A percentile compares a stretch with the other conserved stretches of the same genome.
Evolutionary conservation across 2,888 invertebrate genomes (phyloP).

Genomic region (Meandrusa payeni): DNA sequence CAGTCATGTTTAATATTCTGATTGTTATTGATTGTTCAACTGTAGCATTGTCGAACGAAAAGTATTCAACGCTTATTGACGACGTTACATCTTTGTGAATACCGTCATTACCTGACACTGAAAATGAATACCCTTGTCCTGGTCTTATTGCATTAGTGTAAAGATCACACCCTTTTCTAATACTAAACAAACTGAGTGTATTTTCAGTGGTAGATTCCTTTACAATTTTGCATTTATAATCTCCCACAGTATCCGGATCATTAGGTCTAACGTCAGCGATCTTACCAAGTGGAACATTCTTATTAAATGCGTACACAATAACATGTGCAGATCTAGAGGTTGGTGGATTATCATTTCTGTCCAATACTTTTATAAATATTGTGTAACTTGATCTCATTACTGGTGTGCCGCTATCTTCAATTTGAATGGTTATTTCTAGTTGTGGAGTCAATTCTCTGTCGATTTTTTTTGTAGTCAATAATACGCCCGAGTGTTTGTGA

Average conservation of each 20-base stretch:
- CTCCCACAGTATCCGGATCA: constrained; percentile 94
- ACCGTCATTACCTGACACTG: constrained; percentile 94
- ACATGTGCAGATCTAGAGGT: constrained; percentile 90
- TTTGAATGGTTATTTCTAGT: constrained; percentile 88
- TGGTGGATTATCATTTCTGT: constrained; percentile 96
- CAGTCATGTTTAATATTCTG: constrained; percentile 86
- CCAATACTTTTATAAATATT: constrained; percentile 87
- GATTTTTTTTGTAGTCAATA: constrained; percentile 88
- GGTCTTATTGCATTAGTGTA: constrained; percentile 87
- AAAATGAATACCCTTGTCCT: constrained; percentile 87
- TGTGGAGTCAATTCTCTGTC: constrained; percentile 91
- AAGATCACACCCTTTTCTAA: constrained; percentile 90
- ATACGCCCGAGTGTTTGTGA: constrained; percentile 89
- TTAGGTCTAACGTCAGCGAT: constrained; percentile 96
- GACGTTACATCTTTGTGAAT: constrained; percentile 93
- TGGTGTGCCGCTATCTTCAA: constrained; percentile 93
- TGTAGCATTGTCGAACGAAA: constrained; percentile 89
- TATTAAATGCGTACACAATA: constrained; percentile 88
- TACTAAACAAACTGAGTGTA: constrained; percentile 82
- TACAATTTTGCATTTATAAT: constrained; percentile 92
- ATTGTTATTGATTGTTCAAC: constrained; percentile 91
- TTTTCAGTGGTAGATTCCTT: constrained; percentile 82
- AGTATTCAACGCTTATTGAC: constrained; percentile 90
- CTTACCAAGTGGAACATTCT: constrained; percentile 87
- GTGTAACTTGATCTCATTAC: constrained; percentile 90